Evolutionary conservation across 2,113 vertebrate genomes (phyloP), one percentile per base, ranked within the genome.

Genomic region (Varanus komodoensis): DNA sequence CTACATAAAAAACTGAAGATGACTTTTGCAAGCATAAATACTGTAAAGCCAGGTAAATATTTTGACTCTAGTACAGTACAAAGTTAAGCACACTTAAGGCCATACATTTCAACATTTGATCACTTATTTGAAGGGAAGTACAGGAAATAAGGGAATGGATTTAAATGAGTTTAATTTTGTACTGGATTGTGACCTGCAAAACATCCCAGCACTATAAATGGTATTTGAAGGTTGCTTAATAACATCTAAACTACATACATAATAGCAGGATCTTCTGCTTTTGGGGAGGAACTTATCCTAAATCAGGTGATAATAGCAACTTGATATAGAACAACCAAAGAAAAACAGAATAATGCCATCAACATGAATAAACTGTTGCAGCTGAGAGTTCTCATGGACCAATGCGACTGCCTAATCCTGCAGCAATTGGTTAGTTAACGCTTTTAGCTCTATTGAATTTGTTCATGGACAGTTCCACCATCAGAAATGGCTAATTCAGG

Each of bases 371-470:
- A 54, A 83, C 14, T 44, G 68, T 14, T 61, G 2, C n/a, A 19
- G 52, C 8, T 1, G 29, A 83, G 25, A 88, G 71, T 50, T 89
- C 34, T 48, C 69, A 48, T 14, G 48, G 69, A 64, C 52, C 29
- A 25, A 71, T 17, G 71, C n/a, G 29, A 61, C 50, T 74, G 48
- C 73, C 87, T 67, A 83, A 89, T 67, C 69, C 80, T n/a, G n/a
- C 8, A 75, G 69, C 34, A 75, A 75, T 25, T 50, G 80, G 27
- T 67, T 32, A 17, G 34, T 50, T 77, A 48, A 84, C 27, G 38
- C 82, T 67, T 84, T 84, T 68, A 84, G 88, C 19, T 32, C 44
- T 67, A 27, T 85, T 77, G 82, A 84, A 57, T 78, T 85, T 8
- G 3, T 80, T 69, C 74, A 71, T 74, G 80, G 69, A 57, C n/a